Evolutionary conservation across 2,797 vertebrate species (phyloP).

Genomic region (Artibeus lituratus): DNA sequence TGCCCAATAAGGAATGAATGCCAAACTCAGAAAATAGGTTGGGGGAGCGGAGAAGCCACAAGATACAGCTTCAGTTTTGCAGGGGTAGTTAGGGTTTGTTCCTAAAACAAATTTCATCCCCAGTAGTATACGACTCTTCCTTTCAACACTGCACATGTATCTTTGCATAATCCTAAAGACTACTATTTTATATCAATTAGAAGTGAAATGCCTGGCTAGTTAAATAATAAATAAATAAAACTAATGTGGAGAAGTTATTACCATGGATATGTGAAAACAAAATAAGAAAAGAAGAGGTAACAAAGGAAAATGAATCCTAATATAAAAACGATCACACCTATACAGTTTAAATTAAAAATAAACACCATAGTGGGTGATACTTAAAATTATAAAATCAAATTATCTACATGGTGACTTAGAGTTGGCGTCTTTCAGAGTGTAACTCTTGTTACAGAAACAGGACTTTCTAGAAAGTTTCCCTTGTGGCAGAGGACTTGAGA

Average conservation of each 20-base stretch:
- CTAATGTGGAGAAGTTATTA: neutral
- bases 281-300: neutral
- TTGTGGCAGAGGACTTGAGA: neutral
- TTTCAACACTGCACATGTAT: neutral
- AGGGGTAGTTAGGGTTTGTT: neutral
- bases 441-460: neutral
- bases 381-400: neutral
- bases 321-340: neutral
- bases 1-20: conserved; percentile 20
- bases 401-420: neutral
- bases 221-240: neutral
- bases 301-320: neutral
- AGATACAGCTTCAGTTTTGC: neutral
- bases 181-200: neutral
- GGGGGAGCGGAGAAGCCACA: neutral
- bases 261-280: neutral
- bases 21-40: neutral
- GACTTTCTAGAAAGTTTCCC: neutral
- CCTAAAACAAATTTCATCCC: neutral
- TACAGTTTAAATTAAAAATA: neutral
- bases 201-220: neutral
- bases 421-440: neutral
- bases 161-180: neutral
- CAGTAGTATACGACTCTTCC: neutral
- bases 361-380: neutral